These are phyloP conservation scores for Mesorhabditis spiculigera DNA, from an alignment of 2,888 invertebrate species.

Conservation along the genomic window DNA sequence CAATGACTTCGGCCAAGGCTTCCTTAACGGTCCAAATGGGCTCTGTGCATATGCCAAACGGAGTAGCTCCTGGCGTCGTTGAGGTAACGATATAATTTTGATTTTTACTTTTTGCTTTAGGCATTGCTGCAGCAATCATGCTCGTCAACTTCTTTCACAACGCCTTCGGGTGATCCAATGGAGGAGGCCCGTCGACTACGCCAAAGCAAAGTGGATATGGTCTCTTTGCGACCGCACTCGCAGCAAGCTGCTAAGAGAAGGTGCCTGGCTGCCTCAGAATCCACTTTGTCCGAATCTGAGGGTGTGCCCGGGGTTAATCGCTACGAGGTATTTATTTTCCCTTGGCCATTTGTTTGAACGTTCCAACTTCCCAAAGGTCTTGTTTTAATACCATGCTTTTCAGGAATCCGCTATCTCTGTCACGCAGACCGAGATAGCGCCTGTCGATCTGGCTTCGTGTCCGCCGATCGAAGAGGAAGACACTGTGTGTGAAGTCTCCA, in stretches of 20 bases:
- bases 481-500: neutral
- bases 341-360: neutral
- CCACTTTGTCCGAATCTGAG: slow-evolving; percentile 43
- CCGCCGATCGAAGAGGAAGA: slow-evolving; percentile 11
- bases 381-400: neutral
- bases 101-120: slow-evolving; percentile 15
- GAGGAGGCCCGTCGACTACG: slow-evolving; percentile 31
- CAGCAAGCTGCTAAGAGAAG: slow-evolving; percentile 54
- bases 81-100: neutral
- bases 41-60: neutral
- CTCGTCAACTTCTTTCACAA: slow-evolving; percentile 12
- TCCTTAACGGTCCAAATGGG: neutral
- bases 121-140: slow-evolving; percentile 9
- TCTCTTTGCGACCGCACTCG: slow-evolving; percentile 51
- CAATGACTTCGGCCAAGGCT: neutral
- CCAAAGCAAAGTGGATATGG: slow-evolving; percentile 41
- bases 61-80: neutral
- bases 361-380: neutral
- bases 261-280: slow-evolving; percentile 53
- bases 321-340: slow-evolving; percentile 20
- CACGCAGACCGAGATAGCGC: too few species aligned
- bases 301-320: slow-evolving; percentile 35
- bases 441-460: neutral
- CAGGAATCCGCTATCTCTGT: neutral
- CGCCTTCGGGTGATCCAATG: slow-evolving; percentile 18